Base-by-base conservation (phyloP, 2,113 vertebrate genomes). In the Morone chrysops region DNA sequence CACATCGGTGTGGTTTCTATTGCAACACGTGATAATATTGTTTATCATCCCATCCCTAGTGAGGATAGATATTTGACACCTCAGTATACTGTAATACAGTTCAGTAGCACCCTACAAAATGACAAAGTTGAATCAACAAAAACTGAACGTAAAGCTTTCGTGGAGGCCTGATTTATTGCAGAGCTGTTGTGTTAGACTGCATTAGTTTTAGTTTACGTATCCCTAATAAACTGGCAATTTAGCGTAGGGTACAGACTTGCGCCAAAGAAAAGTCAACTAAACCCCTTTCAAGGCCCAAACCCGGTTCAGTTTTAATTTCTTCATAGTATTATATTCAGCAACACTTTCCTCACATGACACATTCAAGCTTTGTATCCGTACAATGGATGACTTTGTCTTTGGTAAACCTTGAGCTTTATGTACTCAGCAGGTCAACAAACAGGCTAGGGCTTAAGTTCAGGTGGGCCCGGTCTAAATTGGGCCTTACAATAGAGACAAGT, bases 401-500 rank as follows among this genome's bases (percentile, higher is more conserved):
- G 36, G 20, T 81, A 65, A 86, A 77, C 45, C 40, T 70, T 56
- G 38, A 67, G 22, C 31, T 57, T 18, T 80, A 12, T 85, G 41
- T 57, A 65, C 59, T 81, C 62, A 54, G 57, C 51, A 85, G 84
- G 83, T 86, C 61, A 89, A 78, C 75, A 78, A 82, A 85, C 75
- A 71, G 40, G 54, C 86, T 75, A 60, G 69, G 71, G 67, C 70
- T 82, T 71, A 87, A 75, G 67, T 87, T 89, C 77, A 84, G 78
- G 83, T 92, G 85, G 83, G 81, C 48, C 60, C 2, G 43, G 81
- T 87, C 82, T 84, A 80, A 90, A 86, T 90, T 86, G 60, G 89
- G 61, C 38, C 77, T 82, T 66, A 91, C 76, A 94, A 90, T 89
- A 84, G 79, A 87, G 88, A 89, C 85, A 82, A 94, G 90, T 92